Conservation (phyloP, 2,797 vertebrate species). For the Apogon talboti region DNA sequence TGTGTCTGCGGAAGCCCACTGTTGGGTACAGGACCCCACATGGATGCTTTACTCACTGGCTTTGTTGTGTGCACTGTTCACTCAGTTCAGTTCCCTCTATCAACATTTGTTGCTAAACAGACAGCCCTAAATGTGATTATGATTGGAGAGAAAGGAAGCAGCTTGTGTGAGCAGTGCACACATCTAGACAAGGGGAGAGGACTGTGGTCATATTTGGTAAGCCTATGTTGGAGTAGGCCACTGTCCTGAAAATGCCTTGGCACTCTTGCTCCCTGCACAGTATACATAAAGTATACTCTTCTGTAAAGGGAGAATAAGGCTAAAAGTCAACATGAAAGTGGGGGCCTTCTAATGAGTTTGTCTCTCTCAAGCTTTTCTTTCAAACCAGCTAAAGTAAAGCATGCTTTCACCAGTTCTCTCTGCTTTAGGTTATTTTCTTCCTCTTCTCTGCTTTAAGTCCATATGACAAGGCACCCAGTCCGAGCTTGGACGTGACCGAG, state of each 20-base stretch:
- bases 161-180: conserved; percentile 77
- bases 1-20: conserved; percentile 70
- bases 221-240: conserved; percentile 56
- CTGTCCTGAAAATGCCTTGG: conserved; percentile 41
- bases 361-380: conserved; percentile 56
- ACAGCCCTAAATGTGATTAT: background rate
- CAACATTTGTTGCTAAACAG: background rate
- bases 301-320: conserved; percentile 39
- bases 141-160: background rate
- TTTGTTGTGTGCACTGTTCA: conserved; percentile 74
- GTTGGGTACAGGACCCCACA: conserved; percentile 67
- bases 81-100: conserved; percentile 39
- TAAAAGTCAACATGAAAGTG: conserved; percentile 23
- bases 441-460: conserved; percentile 49
- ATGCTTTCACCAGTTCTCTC: conserved; percentile 13
- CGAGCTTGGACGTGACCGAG: conserved; percentile 80
- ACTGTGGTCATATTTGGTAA: conserved; percentile 67
- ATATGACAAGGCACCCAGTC: conserved; percentile 74
- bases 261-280: conserved; percentile 45
- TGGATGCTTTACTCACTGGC: conserved; percentile 67
- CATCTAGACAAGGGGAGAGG: conserved; percentile 56
- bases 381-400: conserved; percentile 56
- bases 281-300: conserved; percentile 50
- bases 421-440: conserved; percentile 15
- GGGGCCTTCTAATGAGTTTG: conserved; percentile 20